phyloP scores from a whole-genome alignment of 2,797 vertebrate genomes.

The Artibeus lituratus region DNA sequence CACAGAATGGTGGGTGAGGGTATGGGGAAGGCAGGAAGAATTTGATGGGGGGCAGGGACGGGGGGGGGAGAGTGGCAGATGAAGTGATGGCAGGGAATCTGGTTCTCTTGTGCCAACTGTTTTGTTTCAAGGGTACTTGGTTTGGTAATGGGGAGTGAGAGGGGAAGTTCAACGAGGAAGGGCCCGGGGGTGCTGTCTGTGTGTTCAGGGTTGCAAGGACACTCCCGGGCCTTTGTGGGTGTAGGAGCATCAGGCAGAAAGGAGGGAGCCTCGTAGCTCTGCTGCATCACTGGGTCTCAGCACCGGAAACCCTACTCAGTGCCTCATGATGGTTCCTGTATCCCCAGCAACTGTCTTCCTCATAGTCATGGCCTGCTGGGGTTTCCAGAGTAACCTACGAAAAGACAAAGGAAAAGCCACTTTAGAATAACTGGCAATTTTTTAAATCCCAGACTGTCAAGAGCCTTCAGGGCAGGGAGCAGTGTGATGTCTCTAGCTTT shows the following conservation, averaged over 20 bases:
- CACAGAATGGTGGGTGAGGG: background rate
- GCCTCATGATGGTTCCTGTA: background rate
- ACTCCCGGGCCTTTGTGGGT: no score
- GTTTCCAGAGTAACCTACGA: slow-evolving; percentile 10
- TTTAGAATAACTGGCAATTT: background rate
- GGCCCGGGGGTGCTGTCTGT: no score
- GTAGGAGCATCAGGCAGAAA: background rate
- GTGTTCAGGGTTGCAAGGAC: background rate
- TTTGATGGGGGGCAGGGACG: background rate
- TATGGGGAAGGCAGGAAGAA: background rate
- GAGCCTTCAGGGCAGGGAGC: background rate
- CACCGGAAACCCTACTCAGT: background rate
- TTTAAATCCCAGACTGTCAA: background rate
- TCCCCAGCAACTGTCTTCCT: background rate
- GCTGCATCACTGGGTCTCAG: background rate
- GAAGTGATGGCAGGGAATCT: background rate
- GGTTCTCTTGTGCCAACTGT: background rate
- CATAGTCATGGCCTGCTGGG: background rate
- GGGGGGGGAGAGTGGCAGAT: background rate
- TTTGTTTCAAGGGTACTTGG: background rate
- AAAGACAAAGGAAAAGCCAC: background rate
- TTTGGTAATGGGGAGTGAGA: background rate
- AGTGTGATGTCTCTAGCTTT: background rate
- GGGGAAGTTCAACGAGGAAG: background rate
- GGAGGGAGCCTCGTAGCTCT: background rate